phyloP scores from a whole-genome alignment of 2,888 invertebrate genomes.

The Cantharis rufa region DNA sequence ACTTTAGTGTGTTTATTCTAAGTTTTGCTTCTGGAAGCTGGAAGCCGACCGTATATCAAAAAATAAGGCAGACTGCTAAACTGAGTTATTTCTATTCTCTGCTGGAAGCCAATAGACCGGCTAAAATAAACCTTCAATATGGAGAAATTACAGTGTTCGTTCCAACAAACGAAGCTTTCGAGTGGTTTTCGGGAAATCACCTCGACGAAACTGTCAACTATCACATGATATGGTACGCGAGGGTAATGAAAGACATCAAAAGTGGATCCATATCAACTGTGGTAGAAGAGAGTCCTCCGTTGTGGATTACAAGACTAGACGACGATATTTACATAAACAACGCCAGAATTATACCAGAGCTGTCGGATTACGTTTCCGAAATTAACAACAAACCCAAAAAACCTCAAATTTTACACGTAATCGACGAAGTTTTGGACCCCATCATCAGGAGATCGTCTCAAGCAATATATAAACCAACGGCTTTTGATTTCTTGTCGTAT shows the following conservation, averaged over 20 bases:
- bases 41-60: slow-evolving; percentile 42
- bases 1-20: neutral
- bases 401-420: slow-evolving; percentile 71
- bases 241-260: slow-evolving; percentile 63
- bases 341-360: slow-evolving; percentile 72
- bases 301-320: slow-evolving; percentile 76
- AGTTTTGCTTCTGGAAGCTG: neutral
- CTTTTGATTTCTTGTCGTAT: slow-evolving; percentile 73
- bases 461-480: slow-evolving; percentile 63
- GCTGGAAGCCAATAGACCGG: slow-evolving; percentile 70
- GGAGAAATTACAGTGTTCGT: slow-evolving; percentile 82
- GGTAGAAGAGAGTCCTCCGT: slow-evolving; percentile 79
- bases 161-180: slow-evolving; percentile 83
- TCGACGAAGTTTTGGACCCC: slow-evolving; percentile 83
- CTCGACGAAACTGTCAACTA: slow-evolving; percentile 62
- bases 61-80: slow-evolving; percentile 42
- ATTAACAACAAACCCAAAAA: slow-evolving; percentile 40
- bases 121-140: slow-evolving; percentile 70
- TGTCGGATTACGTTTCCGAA: slow-evolving; percentile 41
- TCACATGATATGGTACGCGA: slow-evolving; percentile 59
- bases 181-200: slow-evolving; percentile 45
- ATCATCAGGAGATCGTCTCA: slow-evolving; percentile 62
- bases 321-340: slow-evolving; percentile 80
- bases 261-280: slow-evolving; percentile 59
- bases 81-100: slow-evolving; percentile 74